These are phyloP conservation scores for Melipona beecheii DNA, from an alignment of 2,888 invertebrate genomes.

Conservation along the genomic window DNA sequence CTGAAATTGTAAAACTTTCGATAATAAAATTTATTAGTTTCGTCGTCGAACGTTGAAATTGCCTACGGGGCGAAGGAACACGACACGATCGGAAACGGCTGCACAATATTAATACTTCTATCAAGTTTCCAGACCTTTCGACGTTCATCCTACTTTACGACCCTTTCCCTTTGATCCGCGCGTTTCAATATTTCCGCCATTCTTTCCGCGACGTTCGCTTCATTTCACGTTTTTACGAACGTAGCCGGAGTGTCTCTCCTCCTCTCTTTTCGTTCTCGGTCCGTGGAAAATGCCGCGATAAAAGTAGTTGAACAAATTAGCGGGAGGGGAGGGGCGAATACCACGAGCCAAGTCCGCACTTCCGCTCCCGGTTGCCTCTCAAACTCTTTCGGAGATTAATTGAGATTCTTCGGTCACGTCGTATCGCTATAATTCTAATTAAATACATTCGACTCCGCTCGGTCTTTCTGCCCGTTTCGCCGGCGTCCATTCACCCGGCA, in stretches of 20 bases:
- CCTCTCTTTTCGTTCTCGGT: not conserved
- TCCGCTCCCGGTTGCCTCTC: slow-evolving; percentile 35
- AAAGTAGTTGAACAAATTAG: slow-evolving; percentile 63
- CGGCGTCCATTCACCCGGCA: slow-evolving; percentile 22
- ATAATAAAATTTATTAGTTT: slow-evolving; percentile 19
- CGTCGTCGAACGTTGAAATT: not conserved
- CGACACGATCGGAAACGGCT: slow-evolving; percentile 2
- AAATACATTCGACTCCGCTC: slow-evolving; percentile 65
- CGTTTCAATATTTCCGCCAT: slow-evolving; percentile 19
- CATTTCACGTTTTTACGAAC: slow-evolving; percentile 16
- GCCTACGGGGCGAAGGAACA: not conserved
- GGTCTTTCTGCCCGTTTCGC: slow-evolving; percentile 27
- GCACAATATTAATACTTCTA: slow-evolving; percentile 33
- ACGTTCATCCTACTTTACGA: slow-evolving; percentile 11
- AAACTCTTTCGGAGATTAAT: slow-evolving; percentile 62
- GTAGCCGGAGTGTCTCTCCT: not conserved
- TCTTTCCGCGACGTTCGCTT: slow-evolving; percentile 5
- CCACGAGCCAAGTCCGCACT: slow-evolving; percentile 16
- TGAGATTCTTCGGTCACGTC: slow-evolving; percentile 69
- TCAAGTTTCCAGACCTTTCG: slow-evolving; percentile 19
- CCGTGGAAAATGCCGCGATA: slow-evolving; percentile 28
- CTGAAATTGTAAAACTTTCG: not conserved
- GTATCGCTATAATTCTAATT: slow-evolving; percentile 73
- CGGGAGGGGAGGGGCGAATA: slow-evolving; percentile 5
- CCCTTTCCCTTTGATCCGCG: slow-evolving; percentile 19